A percentile compares a stretch with the other conserved stretches of the same genome.
These are phyloP conservation scores for Peromyscus polionotus DNA, from an alignment of 2,113 vertebrate genomes.

Conservation along the genomic window DNA sequence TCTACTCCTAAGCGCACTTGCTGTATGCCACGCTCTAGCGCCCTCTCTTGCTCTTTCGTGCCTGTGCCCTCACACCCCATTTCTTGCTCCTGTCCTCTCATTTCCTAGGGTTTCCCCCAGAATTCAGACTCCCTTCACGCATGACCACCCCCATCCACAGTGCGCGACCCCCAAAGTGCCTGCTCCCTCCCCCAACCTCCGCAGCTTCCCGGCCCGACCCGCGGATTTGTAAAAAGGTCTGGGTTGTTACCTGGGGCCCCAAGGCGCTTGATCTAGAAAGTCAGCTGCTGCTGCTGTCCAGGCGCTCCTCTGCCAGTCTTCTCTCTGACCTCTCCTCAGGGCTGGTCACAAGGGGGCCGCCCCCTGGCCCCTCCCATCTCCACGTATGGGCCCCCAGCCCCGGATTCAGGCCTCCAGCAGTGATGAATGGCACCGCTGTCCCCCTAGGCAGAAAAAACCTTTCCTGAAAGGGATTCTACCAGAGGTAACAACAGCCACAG, in stretches of 20 bases:
- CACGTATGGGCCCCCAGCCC: constrained; percentile 50
- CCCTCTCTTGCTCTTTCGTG: constrained; percentile 54
- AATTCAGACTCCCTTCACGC: background rate
- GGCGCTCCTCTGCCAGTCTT: constrained; percentile 59
- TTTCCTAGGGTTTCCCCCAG: constrained; percentile 25
- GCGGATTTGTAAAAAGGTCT: constrained; percentile 28
- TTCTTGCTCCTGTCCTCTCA: constrained; percentile 26
- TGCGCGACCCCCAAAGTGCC: background rate
- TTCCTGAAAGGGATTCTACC: constrained; percentile 56
- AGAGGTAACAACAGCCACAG: constrained; percentile 20
- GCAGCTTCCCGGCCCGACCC: background rate
- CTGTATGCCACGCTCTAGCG: constrained; percentile 1
- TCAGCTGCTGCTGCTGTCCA: constrained; percentile 62
- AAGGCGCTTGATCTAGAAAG: constrained; percentile 51
- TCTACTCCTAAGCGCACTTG: constrained; percentile 3
- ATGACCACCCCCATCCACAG: background rate
- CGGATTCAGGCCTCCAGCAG: constrained; percentile 57
- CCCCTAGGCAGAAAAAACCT: constrained; percentile 35
- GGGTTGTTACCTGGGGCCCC: constrained; percentile 66
- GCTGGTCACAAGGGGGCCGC: constrained; percentile 69
- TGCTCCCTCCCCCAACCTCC: background rate
- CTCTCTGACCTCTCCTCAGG: constrained; percentile 67
- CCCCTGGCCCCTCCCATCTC: constrained; percentile 70
- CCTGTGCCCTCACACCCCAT: constrained; percentile 24
- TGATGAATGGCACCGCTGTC: constrained; percentile 55